Percentiles rank a stretch among this genome's conserved stretches.
phyloP scores from a whole-genome alignment of 2,113 vertebrate genomes.

The Sylvia atricapilla region DNA sequence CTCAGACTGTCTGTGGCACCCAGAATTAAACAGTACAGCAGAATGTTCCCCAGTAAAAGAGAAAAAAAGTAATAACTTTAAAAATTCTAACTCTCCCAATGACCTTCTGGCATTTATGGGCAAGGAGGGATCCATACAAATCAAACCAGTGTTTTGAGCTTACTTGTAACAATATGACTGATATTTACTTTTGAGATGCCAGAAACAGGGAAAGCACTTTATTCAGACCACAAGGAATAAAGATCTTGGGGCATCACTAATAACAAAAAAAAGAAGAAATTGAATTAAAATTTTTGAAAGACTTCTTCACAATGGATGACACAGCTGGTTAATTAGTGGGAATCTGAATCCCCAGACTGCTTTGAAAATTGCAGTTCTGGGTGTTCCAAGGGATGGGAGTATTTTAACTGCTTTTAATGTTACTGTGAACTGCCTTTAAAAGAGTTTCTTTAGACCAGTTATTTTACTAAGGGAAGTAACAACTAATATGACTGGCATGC shows the following conservation, averaged over 20 bases:
- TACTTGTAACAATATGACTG: neutral
- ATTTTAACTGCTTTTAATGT: conserved; percentile 9
- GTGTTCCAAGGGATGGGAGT: neutral
- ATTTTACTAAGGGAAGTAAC: neutral
- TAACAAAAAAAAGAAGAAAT: neutral
- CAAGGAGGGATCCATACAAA: neutral
- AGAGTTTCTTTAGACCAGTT: neutral
- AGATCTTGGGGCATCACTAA: neutral
- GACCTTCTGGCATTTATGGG: neutral
- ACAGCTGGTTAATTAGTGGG: neutral
- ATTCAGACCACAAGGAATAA: neutral
- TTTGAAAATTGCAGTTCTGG: neutral
- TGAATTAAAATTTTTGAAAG: neutral
- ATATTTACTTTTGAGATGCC: neutral
- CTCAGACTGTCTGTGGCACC: neutral
- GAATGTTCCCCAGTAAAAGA: neutral
- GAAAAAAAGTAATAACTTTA: neutral
- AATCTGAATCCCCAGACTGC: neutral
- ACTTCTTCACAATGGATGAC: neutral
- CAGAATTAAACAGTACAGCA: neutral
- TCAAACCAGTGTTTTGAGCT: neutral
- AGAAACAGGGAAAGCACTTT: neutral
- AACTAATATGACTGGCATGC: neutral
- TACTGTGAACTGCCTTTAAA: neutral
- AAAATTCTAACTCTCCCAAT: neutral